Percentiles rank a stretch among this genome's conserved stretches.
phyloP scores from a whole-genome alignment of 2,797 vertebrate genomes.

The Xenopus petersii region DNA sequence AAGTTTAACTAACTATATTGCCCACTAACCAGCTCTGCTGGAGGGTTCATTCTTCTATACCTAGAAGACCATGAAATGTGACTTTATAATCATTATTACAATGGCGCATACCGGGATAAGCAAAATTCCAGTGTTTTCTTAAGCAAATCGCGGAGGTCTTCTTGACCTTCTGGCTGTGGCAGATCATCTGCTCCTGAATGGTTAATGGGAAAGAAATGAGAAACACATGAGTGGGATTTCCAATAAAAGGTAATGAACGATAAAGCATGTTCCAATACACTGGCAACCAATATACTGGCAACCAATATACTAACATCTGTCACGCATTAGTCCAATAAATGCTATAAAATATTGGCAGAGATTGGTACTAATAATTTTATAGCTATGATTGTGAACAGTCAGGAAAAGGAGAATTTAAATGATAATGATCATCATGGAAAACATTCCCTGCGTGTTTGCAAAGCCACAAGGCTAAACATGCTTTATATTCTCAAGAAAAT shows the following conservation, averaged over 20 bases:
- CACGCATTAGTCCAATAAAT: not conserved
- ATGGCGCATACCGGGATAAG: slow-evolving; percentile 79
- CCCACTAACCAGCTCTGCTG: no score
- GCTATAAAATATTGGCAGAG: no score
- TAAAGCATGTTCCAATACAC: not conserved
- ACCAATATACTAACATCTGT: not conserved
- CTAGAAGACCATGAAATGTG: no score
- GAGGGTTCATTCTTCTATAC: no score
- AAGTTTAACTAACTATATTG: no score
- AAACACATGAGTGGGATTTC: not conserved
- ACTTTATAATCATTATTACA: not conserved
- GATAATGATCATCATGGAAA: no score
- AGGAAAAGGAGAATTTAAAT: no score
- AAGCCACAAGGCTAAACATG: no score
- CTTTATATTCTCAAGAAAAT: no score
- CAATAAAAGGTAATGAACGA: not conserved
- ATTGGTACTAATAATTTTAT: no score
- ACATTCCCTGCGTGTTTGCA: no score
- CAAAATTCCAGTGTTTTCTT: slow-evolving; percentile 88
- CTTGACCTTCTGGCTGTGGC: slow-evolving; percentile 77
- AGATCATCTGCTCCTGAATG: slow-evolving; percentile 71
- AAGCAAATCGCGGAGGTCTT: slow-evolving; percentile 82
- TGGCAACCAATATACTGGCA: not conserved
- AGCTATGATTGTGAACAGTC: no score
- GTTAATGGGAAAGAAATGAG: not conserved